phyloP scores from a whole-genome alignment of 2,113 vertebrate genomes.

The Catharus minimus region DNA sequence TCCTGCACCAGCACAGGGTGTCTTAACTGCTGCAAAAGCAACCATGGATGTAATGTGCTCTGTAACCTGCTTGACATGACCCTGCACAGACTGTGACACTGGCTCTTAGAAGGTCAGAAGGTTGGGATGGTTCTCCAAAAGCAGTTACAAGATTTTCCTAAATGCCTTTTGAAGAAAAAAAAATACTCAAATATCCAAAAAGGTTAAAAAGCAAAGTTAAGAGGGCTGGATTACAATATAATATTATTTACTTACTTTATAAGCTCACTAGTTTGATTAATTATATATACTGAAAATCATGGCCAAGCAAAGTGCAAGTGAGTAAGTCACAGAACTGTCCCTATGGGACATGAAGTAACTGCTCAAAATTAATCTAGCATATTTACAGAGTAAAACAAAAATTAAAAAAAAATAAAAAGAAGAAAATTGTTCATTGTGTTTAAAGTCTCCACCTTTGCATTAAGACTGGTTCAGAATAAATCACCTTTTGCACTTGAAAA shows the following conservation, averaged over 20 bases:
- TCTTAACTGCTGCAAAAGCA: background rate
- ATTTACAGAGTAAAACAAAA: background rate
- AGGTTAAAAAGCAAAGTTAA: background rate
- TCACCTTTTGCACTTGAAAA: background rate
- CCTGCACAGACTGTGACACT: background rate
- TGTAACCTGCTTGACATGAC: background rate
- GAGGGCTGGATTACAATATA: background rate
- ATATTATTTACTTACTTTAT: background rate
- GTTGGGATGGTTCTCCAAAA: background rate
- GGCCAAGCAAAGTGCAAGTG: background rate
- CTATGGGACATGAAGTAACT: background rate
- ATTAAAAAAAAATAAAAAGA: background rate
- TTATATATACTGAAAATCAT: background rate
- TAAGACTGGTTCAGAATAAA: background rate
- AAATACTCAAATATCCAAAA: background rate
- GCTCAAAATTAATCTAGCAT: background rate
- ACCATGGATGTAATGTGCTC: rapidly evolving
- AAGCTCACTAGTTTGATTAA: background rate
- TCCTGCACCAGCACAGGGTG: background rate
- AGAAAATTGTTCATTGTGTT: background rate
- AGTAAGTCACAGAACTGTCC: background rate
- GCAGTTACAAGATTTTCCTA: background rate
- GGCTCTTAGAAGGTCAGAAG: background rate
- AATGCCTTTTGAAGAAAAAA: background rate
- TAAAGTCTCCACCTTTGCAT: background rate